These are phyloP conservation scores for Hirtodrosophila histrioides DNA, from an alignment of 2,888 invertebrate species.

Conservation along the genomic window DNA sequence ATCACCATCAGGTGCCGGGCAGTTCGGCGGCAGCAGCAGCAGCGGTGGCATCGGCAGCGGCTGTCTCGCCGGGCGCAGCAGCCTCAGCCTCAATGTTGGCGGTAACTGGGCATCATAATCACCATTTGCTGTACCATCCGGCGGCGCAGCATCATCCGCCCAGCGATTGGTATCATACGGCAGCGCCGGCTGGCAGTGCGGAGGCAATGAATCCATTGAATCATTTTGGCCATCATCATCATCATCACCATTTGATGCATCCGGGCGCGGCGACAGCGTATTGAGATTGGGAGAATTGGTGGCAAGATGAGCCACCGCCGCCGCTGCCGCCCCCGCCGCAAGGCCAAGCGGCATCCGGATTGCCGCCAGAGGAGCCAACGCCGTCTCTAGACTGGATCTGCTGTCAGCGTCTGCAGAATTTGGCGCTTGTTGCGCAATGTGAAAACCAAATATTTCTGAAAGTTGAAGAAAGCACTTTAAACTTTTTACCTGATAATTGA, in stretches of 20 bases:
- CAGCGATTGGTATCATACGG: conserved; percentile 84
- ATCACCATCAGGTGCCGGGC: conserved; percentile 70
- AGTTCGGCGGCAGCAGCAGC: conserved; percentile 55
- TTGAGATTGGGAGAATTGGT: conserved; percentile 86
- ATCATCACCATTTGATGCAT: conserved; percentile 88
- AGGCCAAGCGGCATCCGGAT: conserved; percentile 7
- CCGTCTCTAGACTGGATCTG: conserved; percentile 68
- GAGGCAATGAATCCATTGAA: conserved; percentile 84
- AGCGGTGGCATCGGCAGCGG: conserved; percentile 60
- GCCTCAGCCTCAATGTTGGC: conserved; percentile 81
- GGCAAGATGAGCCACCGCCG: conserved; percentile 65
- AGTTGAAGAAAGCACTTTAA: conserved; percentile 74
- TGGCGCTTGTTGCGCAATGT: conserved; percentile 75
- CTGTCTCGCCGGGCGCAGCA: conserved; percentile 71
- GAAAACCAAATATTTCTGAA: conserved; percentile 80
- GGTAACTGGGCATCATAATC: conserved; percentile 81
- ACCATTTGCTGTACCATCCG: conserved; percentile 84
- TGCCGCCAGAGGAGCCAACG: conserved; percentile 50
- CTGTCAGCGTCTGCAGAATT: conserved; percentile 69
- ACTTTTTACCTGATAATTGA: conserved; percentile 81
- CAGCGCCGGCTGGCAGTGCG: conserved; percentile 82
- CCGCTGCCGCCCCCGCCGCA: conserved; percentile 38
- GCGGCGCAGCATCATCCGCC: conserved; percentile 84
- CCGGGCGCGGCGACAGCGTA: conserved; percentile 91
- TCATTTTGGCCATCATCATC: conserved; percentile 87